phyloP scores from a whole-genome alignment of 2,797 vertebrate genomes.

The Anas capensis region DNA sequence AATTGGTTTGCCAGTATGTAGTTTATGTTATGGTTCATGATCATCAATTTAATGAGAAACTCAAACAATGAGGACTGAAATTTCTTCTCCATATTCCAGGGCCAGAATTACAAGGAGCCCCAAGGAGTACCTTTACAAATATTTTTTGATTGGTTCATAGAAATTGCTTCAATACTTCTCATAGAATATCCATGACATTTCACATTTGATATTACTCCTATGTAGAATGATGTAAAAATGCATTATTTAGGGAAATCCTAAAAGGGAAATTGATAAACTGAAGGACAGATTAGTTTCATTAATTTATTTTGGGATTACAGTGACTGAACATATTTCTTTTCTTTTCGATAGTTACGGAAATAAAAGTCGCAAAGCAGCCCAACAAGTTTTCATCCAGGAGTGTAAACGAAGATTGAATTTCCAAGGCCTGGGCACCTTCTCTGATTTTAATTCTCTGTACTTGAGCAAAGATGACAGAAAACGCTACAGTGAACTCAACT shows the following conservation, averaged over 20 bases:
- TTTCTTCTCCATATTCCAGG: background rate
- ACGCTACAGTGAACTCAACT: constrained; percentile 63
- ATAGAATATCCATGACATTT: background rate
- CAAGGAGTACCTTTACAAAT: background rate
- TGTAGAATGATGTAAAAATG: background rate
- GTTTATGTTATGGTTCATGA: background rate
- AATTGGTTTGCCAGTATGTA: background rate
- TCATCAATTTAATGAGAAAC: background rate
- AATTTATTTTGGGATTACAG: background rate
- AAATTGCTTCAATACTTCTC: background rate
- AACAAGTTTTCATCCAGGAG: background rate
- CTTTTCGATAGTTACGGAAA: constrained; percentile 21
- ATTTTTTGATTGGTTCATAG: background rate
- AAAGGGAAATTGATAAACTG: background rate
- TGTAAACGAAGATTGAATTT: background rate
- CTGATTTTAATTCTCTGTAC: background rate
- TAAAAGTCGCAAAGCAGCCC: background rate
- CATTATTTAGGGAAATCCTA: background rate
- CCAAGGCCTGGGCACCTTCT: background rate
- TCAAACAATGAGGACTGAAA: background rate
- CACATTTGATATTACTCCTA: background rate
- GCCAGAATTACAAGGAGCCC: background rate
- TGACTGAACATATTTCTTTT: background rate
- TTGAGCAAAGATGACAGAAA: constrained; percentile 66
- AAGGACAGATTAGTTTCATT: background rate